These are phyloP conservation scores for Drosophila tsacasi DNA, from an alignment of 1,140 invertebrate species.

Conservation along the genomic window DNA sequence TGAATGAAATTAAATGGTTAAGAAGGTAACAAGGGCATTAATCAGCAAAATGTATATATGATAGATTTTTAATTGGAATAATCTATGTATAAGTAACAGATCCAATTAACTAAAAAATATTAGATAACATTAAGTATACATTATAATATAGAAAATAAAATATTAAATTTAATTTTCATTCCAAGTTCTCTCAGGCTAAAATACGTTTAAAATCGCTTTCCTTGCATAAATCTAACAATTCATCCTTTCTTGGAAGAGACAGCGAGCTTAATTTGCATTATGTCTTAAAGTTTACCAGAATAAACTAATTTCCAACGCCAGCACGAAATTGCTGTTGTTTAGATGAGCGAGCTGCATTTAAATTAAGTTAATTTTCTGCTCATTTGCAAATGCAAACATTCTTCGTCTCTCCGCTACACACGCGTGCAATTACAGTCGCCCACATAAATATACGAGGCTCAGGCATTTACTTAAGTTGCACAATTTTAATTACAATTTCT, in stretches of 20 bases:
- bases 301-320: slow-evolving; percentile 13
- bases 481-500: slow-evolving; percentile 70
- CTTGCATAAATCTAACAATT: background rate
- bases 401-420: slow-evolving; percentile 12
- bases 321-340: slow-evolving; percentile 12
- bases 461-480: slow-evolving; percentile 55
- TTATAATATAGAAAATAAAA: background rate
- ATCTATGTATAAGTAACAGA: too few relatives aligned
- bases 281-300: slow-evolving; percentile 7
- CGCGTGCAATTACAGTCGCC: slow-evolving; percentile 52
- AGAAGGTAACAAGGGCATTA: background rate
- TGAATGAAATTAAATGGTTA: background rate
- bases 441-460: slow-evolving; percentile 58
- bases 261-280: slow-evolving; percentile 1
- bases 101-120: background rate
- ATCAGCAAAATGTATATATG: background rate
- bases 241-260: background rate
- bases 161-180: background rate
- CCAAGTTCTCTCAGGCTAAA: background rate
- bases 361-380: slow-evolving; percentile 71
- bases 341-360: slow-evolving; percentile 56
- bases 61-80: background rate
- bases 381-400: slow-evolving; percentile 59
- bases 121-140: background rate
- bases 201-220: background rate